A percentile compares a stretch with the other conserved stretches of the same genome.
Evolutionary conservation across 1,140 invertebrate genomes (phyloP).

Genomic region (Drosophila burlai): DNA sequence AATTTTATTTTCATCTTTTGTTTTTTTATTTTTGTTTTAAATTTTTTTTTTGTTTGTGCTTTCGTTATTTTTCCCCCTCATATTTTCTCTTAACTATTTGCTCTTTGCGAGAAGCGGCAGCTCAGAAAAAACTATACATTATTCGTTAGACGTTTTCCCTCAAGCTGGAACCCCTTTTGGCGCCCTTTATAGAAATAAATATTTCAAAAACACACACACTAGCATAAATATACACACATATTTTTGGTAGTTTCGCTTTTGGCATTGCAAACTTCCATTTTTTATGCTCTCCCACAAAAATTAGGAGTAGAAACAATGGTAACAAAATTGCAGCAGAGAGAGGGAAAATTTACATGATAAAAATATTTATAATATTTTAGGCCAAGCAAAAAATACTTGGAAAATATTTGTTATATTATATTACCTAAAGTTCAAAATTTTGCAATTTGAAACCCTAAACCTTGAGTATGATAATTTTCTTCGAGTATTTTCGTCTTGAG

Average conservation of each 20-base stretch:
- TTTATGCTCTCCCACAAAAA: constrained; percentile 16
- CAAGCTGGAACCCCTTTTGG: background rate
- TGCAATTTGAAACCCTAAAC: background rate
- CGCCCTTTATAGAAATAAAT: constrained; percentile 31
- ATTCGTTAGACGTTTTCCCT: constrained; percentile 27
- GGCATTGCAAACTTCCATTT: constrained; percentile 42
- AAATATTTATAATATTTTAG: background rate
- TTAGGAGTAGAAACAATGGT: constrained; percentile 8
- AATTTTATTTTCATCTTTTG: constrained; percentile 68
- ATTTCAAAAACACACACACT: constrained; percentile 1
- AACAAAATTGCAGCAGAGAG: background rate
- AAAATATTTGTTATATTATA: background rate
- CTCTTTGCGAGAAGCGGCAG: constrained; percentile 31
- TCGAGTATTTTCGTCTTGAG: background rate
- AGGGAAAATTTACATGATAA: background rate
- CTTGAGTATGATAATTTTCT: background rate
- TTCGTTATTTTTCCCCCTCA: background rate
- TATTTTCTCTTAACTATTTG: constrained; percentile 55
- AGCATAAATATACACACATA: background rate
- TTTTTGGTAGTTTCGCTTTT: constrained; percentile 43
- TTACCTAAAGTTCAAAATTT: background rate
- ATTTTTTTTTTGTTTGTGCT: background rate
- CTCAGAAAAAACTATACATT: constrained; percentile 43
- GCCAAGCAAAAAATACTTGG: background rate
- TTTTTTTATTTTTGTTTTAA: constrained; percentile 28